phyloP scores from a whole-genome alignment of 2,888 invertebrate genomes.

The Eurytoma adleriae region DNA sequence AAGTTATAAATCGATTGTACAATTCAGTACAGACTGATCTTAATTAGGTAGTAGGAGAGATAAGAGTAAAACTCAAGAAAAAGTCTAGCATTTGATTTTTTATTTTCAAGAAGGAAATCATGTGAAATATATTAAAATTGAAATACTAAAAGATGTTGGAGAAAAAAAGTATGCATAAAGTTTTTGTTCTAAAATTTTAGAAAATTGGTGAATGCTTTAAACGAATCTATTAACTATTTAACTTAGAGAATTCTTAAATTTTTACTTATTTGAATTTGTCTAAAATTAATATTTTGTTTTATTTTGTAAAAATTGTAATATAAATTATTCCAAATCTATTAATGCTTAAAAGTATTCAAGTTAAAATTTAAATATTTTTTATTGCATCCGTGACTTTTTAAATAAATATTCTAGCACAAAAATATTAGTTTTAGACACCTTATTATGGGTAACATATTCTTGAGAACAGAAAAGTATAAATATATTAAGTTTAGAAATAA shows the following conservation, averaged over 20 bases:
- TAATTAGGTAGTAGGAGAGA: constrained; percentile 50
- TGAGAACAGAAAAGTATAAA: not conserved
- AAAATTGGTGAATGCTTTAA: constrained; percentile 14
- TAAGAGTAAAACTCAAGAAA: constrained; percentile 7
- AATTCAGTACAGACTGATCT: constrained; percentile 58
- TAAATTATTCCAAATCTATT: constrained; percentile 16
- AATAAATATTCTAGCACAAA: constrained; percentile 22
- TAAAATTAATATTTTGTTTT: constrained; percentile 31
- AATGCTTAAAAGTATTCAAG: not conserved
- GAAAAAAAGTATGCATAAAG: constrained; percentile 24
- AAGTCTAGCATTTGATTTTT: constrained; percentile 9
- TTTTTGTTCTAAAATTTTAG: not conserved
- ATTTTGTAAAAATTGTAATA: constrained; percentile 20
- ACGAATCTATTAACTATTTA: constrained; percentile 22
- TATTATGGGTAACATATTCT: not conserved
- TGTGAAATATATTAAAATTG: constrained; percentile 5
- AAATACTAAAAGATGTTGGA: not conserved
- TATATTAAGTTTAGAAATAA: constrained; percentile 4
- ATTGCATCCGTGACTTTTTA: constrained; percentile 16
- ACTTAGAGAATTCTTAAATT: not conserved
- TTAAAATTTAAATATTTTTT: constrained; percentile 42
- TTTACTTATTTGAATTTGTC: constrained; percentile 12
- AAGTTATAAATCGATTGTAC: constrained; percentile 10
- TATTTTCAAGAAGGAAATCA: not conserved
- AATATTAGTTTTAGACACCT: constrained; percentile 31